Conservation (phyloP, 2,888 invertebrate genomes). For the Eilema caniola region DNA sequence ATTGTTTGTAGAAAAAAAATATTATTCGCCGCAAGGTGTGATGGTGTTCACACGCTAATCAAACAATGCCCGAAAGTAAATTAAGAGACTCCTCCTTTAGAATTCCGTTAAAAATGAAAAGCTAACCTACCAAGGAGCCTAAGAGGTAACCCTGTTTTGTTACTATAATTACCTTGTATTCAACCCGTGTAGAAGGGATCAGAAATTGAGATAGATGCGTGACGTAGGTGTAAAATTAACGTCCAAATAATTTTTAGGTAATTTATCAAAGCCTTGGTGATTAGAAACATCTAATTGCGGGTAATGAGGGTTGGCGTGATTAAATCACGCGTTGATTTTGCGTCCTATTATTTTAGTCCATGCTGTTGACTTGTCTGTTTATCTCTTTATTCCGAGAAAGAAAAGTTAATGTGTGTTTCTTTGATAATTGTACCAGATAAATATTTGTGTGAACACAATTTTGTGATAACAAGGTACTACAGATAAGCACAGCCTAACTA, state of each 20-base stretch:
- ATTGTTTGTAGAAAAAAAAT: not conserved
- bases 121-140: not conserved
- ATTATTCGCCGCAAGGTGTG: not conserved
- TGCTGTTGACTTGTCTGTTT: not conserved
- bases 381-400: not conserved
- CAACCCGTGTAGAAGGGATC: constrained; percentile 58
- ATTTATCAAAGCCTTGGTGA: constrained; percentile 50
- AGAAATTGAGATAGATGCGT: constrained; percentile 59
- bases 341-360: not conserved
- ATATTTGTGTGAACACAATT: not conserved
- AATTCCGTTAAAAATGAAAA: not conserved
- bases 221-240: constrained; percentile 53
- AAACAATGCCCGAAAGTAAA: too few species aligned
- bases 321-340: constrained; percentile 32
- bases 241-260: constrained; percentile 52
- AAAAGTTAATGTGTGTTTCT: not conserved
- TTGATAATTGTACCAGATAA: not conserved
- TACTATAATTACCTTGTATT: constrained; percentile 44
- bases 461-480: too few species aligned
- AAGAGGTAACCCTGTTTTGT: constrained; percentile 7
- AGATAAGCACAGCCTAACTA: too few species aligned
- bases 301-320: constrained; percentile 45
- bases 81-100: not conserved
- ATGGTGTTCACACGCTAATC: not conserved
- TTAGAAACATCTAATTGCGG: constrained; percentile 45